A percentile compares a stretch with the other conserved stretches of the same genome.
Evolutionary conservation across 2,797 vertebrate genomes (phyloP).

Genomic region (Mormyrops boulengeri): DNA sequence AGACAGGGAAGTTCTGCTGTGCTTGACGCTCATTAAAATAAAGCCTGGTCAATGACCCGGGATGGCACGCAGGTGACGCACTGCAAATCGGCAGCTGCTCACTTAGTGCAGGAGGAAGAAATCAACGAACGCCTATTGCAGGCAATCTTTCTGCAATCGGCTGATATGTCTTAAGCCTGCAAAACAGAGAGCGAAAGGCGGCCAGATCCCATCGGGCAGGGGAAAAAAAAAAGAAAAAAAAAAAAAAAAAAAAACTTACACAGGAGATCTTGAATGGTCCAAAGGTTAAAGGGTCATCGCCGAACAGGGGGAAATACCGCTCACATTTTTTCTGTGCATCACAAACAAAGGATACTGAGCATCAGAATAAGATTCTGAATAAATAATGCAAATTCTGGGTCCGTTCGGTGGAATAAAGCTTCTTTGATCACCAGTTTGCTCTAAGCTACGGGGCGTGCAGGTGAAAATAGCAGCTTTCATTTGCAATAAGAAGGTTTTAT

Average conservation of each 20-base stretch:
- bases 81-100: background rate
- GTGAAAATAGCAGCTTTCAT: background rate
- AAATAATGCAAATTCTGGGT: background rate
- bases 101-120: background rate
- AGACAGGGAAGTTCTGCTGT: background rate
- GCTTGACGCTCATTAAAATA: background rate
- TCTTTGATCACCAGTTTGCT: background rate
- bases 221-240: background rate
- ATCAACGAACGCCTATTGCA: background rate
- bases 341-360: constrained; percentile 39
- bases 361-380: background rate
- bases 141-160: background rate
- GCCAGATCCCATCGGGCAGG: background rate
- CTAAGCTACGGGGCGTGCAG: background rate
- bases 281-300: constrained; percentile 78
- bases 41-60: background rate
- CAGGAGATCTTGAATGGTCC: constrained; percentile 90
- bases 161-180: background rate
- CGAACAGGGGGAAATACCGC: constrained; percentile 80
- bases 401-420: background rate
- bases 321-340: constrained; percentile 92
- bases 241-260: constrained; percentile 67
- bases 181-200: background rate
- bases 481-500: constrained; percentile 1
- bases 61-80: background rate